phyloP scores from a whole-genome alignment of 2,888 invertebrate species.

The Digitonthophagus gazella region DNA sequence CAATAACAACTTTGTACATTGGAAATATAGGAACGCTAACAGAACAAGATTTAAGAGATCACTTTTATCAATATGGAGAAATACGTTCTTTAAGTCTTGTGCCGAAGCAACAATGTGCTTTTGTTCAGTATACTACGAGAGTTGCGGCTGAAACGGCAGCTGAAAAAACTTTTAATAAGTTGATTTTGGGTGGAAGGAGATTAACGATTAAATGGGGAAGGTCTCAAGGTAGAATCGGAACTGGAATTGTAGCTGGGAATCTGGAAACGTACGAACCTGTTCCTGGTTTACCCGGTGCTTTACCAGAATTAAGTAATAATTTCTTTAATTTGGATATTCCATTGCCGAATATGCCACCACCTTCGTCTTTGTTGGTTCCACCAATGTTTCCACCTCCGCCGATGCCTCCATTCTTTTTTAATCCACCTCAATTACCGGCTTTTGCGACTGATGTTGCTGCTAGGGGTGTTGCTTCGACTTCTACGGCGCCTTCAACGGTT shows the following conservation, averaged over 20 bases:
- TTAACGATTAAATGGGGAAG: slow-evolving; percentile 99
- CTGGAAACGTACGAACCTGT: slow-evolving; percentile 67
- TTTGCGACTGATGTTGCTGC: slow-evolving; percentile 49
- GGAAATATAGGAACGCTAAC: slow-evolving; percentile 86
- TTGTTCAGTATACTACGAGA: slow-evolving; percentile 92
- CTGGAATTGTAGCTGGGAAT: slow-evolving; percentile 53
- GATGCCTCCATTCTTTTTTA: slow-evolving; percentile 57
- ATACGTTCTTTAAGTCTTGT: slow-evolving; percentile 92
- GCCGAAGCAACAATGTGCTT: slow-evolving; percentile 92
- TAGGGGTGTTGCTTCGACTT: slow-evolving; percentile 51
- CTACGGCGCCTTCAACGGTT: slow-evolving; percentile 33
- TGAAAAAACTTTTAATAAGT: slow-evolving; percentile 92
- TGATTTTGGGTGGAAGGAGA: slow-evolving; percentile 77
- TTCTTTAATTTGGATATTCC: slow-evolving; percentile 65
- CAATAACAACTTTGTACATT: slow-evolving; percentile 96
- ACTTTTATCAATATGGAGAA: slow-evolving; percentile 99
- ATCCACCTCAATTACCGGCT: slow-evolving; percentile 42
- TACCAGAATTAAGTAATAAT: slow-evolving; percentile 65
- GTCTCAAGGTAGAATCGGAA: slow-evolving; percentile 72
- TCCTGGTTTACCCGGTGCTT: slow-evolving; percentile 72
- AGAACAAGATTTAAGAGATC: slow-evolving; percentile 86
- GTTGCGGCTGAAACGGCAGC: slow-evolving; percentile 90
- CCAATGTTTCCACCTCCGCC: slow-evolving; percentile 62
- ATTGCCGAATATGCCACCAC: slow-evolving; percentile 50
- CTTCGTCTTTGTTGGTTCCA: slow-evolving; percentile 56